These are phyloP conservation scores for Aldrovandia affinis DNA, from an alignment of 2,797 vertebrate genomes.

Conservation along the genomic window DNA sequence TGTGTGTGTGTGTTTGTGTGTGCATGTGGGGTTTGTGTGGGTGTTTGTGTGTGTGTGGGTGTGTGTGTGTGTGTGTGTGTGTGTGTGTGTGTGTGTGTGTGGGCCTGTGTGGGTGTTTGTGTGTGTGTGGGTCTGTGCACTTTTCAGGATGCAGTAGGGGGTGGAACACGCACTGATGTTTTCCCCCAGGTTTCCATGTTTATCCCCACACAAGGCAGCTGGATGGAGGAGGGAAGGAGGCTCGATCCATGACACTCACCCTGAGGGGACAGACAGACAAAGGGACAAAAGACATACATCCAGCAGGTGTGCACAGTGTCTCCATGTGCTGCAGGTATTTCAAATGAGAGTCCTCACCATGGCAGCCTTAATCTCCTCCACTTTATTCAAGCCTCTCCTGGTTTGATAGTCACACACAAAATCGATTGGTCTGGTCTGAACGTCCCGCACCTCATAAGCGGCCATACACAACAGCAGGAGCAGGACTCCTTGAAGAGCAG, in stretches of 20 bases:
- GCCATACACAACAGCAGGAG: constrained; percentile 61
- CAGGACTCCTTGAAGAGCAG: constrained; percentile 52
- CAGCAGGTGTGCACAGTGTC: background rate
- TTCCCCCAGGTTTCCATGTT: constrained; percentile 38
- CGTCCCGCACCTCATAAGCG: constrained; percentile 42
- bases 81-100: background rate
- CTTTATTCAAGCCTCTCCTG: constrained; percentile 36
- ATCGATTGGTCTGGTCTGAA: constrained; percentile 43
- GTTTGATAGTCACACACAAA: constrained; percentile 53
- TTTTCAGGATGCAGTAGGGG: background rate
- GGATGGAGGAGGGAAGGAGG: constrained; percentile 32
- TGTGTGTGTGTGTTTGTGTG: background rate
- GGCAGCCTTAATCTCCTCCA: constrained; percentile 19
- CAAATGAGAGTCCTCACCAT: constrained; percentile 53
- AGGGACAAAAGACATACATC: background rate
- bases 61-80: background rate
- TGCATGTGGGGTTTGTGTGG: too few species aligned
- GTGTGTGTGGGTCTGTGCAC: too few species aligned
- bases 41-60: background rate
- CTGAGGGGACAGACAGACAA: constrained; percentile 17
- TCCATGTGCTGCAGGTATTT: background rate
- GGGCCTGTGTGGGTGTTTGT: background rate
- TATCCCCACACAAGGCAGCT: constrained; percentile 46
- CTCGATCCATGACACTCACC: constrained; percentile 34
- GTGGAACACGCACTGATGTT: constrained; percentile 43